phyloP scores from a whole-genome alignment of 1,140 invertebrate species.

The Meloidogyne floridensis region DNA sequence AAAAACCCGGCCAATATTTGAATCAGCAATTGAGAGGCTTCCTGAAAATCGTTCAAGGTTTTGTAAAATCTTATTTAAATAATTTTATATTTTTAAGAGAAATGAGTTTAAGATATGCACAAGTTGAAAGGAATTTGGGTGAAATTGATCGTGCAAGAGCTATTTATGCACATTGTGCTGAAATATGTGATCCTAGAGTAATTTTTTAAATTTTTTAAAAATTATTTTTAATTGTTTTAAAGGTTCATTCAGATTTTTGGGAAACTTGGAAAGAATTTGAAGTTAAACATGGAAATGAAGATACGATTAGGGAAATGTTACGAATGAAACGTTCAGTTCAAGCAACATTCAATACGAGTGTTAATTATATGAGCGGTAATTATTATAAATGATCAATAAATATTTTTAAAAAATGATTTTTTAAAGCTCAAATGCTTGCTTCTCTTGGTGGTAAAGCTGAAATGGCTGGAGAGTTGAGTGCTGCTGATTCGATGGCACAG shows the following conservation, averaged over 20 bases:
- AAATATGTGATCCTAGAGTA: slow-evolving; percentile 96
- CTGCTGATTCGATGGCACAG: slow-evolving; percentile 59
- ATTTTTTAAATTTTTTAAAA: slow-evolving; percentile 36
- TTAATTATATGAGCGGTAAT: slow-evolving; percentile 90
- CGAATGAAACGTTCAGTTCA: slow-evolving; percentile 80
- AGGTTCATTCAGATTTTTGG: slow-evolving; percentile 91
- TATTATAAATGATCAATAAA: slow-evolving; percentile 65
- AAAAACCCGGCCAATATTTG: slow-evolving; percentile 92
- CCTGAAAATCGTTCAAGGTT: slow-evolving; percentile 80
- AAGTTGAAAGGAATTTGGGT: slow-evolving; percentile 95
- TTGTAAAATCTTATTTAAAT: not conserved
- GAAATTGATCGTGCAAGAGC: slow-evolving; percentile 94
- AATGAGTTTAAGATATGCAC: slow-evolving; percentile 93
- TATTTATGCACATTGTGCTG: slow-evolving; percentile 95
- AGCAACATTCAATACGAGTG: slow-evolving; percentile 66
- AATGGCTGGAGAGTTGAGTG: slow-evolving; percentile 58
- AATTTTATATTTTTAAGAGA: slow-evolving; percentile 71
- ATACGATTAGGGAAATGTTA: slow-evolving; percentile 98
- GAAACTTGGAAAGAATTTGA: slow-evolving; percentile 99
- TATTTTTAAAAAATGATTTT: slow-evolving; percentile 22
- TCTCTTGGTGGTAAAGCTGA: slow-evolving; percentile 55
- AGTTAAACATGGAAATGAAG: slow-evolving; percentile 98
- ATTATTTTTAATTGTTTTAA: slow-evolving; percentile 36
- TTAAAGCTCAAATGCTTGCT: slow-evolving; percentile 55
- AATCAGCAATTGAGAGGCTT: slow-evolving; percentile 92